Percentiles rank a stretch among this genome's conserved stretches.
These are phyloP conservation scores for Poecilia gillii DNA, from an alignment of 2,797 vertebrate species.

Conservation along the genomic window DNA sequence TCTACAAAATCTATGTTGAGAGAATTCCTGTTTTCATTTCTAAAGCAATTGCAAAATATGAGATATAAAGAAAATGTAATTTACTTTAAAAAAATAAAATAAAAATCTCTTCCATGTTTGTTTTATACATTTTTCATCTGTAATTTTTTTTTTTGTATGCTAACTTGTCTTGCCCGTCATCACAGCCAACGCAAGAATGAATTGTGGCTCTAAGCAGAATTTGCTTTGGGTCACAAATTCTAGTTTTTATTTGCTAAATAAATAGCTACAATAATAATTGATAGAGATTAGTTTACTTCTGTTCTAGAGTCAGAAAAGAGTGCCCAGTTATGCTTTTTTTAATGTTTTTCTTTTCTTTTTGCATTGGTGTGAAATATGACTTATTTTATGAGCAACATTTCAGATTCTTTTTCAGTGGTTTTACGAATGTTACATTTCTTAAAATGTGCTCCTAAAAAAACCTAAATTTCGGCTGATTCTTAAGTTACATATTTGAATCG, in stretches of 20 bases:
- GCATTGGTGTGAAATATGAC: not conserved
- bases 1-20: slow-evolving; percentile 74
- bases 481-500: not conserved
- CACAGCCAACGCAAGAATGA: not conserved
- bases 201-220: not conserved
- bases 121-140: slow-evolving; percentile 62
- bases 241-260: too few relatives aligned
- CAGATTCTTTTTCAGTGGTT: not conserved
- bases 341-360: not conserved
- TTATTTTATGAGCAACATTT: not conserved
- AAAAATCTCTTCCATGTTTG: slow-evolving; percentile 64
- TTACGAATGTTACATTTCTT: not conserved
- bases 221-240: not conserved
- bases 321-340: not conserved
- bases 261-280: not conserved
- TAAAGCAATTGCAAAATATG: slow-evolving; percentile 69
- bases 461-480: not conserved
- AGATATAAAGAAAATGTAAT: slow-evolving; percentile 58
- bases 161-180: slow-evolving; percentile 56
- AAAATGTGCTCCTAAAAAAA: not conserved
- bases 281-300: not conserved
- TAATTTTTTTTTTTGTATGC: slow-evolving; percentile 54
- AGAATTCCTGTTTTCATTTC: slow-evolving; percentile 81
- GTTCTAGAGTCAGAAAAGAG: not conserved
- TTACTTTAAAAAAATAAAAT: not conserved